Evolutionary conservation across 2,797 vertebrate genomes (phyloP).

Genomic region (Pelochelys cantorii): DNA sequence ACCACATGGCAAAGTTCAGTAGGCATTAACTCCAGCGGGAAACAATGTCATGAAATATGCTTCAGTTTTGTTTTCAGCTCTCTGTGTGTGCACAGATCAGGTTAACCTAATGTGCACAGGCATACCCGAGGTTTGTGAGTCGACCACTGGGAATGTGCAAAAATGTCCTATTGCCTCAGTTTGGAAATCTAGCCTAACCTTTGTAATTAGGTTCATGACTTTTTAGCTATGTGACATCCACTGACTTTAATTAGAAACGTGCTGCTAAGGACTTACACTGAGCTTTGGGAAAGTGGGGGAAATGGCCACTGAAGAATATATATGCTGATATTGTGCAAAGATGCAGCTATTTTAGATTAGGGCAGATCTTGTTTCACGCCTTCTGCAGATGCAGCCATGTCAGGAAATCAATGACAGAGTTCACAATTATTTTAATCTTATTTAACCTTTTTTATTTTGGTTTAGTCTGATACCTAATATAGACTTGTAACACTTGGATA

Average conservation of each 20-base stretch:
- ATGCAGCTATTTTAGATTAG: not conserved
- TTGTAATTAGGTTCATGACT: not conserved
- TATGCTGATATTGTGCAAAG: not conserved
- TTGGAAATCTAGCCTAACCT: not conserved
- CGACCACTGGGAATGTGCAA: not conserved
- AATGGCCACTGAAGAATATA: not conserved
- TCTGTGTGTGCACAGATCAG: not conserved
- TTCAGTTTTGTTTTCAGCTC: not conserved
- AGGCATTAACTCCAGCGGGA: not conserved
- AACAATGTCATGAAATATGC: not conserved
- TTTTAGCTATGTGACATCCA: not conserved
- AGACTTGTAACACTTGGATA: slow-evolving; percentile 66
- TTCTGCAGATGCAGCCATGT: not conserved
- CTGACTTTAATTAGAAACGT: slow-evolving; percentile 14
- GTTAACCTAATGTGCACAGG: not conserved
- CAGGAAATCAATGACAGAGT: not conserved
- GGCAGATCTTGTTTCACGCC: not conserved
- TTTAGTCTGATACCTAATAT: slow-evolving; percentile 42
- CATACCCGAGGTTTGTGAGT: not conserved
- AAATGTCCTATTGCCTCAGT: not conserved
- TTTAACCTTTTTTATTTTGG: not conserved
- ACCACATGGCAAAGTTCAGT: not conserved
- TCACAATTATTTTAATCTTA: not conserved
- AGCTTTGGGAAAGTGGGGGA: not conserved
- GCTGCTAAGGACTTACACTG: not conserved